phyloP scores from a whole-genome alignment of 1,140 invertebrate species.

The Asbolus verrucosus region DNA sequence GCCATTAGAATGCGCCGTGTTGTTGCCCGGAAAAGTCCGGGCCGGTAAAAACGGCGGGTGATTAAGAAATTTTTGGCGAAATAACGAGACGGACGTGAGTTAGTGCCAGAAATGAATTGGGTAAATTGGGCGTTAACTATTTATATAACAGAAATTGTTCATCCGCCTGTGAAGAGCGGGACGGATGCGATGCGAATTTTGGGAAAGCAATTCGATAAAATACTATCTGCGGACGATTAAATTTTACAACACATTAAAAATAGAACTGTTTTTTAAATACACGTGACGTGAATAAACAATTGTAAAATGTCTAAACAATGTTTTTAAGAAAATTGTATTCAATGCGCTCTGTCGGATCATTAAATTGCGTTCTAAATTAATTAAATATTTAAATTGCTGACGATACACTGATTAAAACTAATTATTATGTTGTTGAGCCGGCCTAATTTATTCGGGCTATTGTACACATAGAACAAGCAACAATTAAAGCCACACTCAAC shows the following conservation, averaged over 20 bases:
- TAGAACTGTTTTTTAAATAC: constrained; percentile 29
- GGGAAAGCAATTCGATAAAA: constrained; percentile 27
- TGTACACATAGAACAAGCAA: constrained; percentile 31
- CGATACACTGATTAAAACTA: constrained; percentile 38
- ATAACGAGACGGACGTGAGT: not conserved
- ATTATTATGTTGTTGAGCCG: constrained; percentile 16
- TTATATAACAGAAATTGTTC: constrained; percentile 12
- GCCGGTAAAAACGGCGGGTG: constrained; percentile 3
- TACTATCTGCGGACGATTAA: constrained; percentile 28
- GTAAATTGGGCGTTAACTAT: constrained; percentile 21
- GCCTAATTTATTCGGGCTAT: constrained; percentile 24
- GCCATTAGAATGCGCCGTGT: constrained; percentile 35
- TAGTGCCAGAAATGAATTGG: not conserved
- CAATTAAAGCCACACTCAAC: constrained; percentile 14
- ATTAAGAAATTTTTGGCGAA: not conserved
- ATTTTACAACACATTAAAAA: constrained; percentile 37
- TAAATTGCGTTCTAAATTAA: constrained; percentile 34
- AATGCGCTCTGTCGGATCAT: constrained; percentile 10
- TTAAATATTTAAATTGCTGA: constrained; percentile 39
- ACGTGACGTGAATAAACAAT: constrained; percentile 35
- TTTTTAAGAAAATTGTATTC: constrained; percentile 24
- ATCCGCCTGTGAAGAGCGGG: not conserved
- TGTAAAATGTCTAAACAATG: constrained; percentile 25
- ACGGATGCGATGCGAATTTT: not conserved
- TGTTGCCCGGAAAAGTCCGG: constrained; percentile 19